Evolutionary conservation across 2,113 vertebrate species (phyloP).

Genomic region (Panthera uncia): DNA sequence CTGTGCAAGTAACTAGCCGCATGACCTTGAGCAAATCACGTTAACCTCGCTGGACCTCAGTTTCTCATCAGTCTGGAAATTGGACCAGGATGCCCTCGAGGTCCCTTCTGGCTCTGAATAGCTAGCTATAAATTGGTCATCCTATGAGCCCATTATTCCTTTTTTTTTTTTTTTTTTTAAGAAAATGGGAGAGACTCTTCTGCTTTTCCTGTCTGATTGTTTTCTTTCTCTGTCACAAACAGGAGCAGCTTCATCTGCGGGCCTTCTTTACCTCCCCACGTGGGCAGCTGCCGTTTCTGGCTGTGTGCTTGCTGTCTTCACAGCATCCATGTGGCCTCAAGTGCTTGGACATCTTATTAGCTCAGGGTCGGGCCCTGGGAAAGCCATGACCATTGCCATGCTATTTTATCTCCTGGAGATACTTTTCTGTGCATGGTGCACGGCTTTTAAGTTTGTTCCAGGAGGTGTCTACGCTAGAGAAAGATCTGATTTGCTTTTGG

Average conservation of each 20-base stretch:
- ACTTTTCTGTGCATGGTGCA: slow-evolving; percentile 86
- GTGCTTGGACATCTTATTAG: slow-evolving; percentile 72
- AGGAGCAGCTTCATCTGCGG: slow-evolving; percentile 80
- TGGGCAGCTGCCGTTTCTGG: slow-evolving; percentile 84
- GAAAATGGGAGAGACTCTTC: neutral
- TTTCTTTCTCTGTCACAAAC: neutral
- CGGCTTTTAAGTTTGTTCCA: slow-evolving; percentile 87
- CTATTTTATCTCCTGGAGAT: slow-evolving; percentile 77
- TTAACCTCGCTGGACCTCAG: neutral
- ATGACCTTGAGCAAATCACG: neutral
- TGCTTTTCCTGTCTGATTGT: neutral
- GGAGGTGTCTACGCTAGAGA: slow-evolving; percentile 85
- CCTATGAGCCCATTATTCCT: too few species aligned
- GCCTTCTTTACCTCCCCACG: slow-evolving; percentile 83
- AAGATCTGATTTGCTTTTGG: slow-evolving; percentile 86
- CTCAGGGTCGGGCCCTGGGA: slow-evolving; percentile 77
- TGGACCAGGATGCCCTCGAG: neutral
- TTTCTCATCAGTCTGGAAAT: neutral
- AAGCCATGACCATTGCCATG: slow-evolving; percentile 82
- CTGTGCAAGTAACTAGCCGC: neutral
- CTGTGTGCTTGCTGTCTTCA: slow-evolving; percentile 80
- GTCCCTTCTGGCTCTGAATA: neutral
- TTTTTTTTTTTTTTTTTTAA: neutral
- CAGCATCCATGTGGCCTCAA: slow-evolving; percentile 81
- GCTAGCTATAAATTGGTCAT: neutral